A percentile compares a stretch with the other conserved stretches of the same genome.
Conservation (phyloP, 2,888 invertebrate species). For the Melipona beecheii region DNA sequence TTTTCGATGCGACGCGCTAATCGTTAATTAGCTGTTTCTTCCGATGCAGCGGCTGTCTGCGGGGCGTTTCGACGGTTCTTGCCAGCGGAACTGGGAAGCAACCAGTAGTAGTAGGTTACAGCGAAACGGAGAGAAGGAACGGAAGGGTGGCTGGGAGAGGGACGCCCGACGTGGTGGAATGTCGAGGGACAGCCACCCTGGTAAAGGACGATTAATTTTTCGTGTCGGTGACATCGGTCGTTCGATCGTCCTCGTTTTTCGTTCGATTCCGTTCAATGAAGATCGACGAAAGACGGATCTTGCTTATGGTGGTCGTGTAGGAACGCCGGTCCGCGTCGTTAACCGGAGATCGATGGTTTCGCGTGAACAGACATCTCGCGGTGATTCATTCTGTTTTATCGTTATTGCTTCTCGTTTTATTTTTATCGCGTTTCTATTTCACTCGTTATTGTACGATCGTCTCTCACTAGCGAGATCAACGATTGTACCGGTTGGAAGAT, state of each 20-base stretch:
- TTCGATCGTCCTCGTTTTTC: slow-evolving; percentile 54
- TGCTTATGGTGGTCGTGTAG: slow-evolving; percentile 41
- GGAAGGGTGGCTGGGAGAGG: slow-evolving; percentile 3
- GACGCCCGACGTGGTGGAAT: slow-evolving; percentile 64
- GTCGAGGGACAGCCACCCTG: slow-evolving; percentile 62
- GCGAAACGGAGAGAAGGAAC: slow-evolving; percentile 1
- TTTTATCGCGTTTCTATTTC: background rate
- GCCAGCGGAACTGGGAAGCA: background rate
- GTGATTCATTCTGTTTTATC: slow-evolving; percentile 34
- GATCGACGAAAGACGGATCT: slow-evolving; percentile 52
- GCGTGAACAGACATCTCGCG: slow-evolving; percentile 28
- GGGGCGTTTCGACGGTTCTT: slow-evolving; percentile 62
- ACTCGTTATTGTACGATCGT: no score
- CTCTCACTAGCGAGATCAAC: no score
- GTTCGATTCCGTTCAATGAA: slow-evolving; percentile 40
- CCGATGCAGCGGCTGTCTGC: slow-evolving; percentile 29
- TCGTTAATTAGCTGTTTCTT: slow-evolving; percentile 69
- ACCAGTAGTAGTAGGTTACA: slow-evolving; percentile 13
- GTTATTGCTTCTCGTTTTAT: slow-evolving; percentile 29
- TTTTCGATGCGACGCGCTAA: slow-evolving; percentile 64
- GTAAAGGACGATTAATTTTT: slow-evolving; percentile 60
- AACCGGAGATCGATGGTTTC: slow-evolving; percentile 48
- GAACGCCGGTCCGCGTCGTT: slow-evolving; percentile 44
- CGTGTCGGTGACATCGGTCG: slow-evolving; percentile 59
- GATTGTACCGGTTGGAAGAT: no score